phyloP scores from a whole-genome alignment of 1,140 invertebrate genomes.

The Cheumatopsyche charites region DNA sequence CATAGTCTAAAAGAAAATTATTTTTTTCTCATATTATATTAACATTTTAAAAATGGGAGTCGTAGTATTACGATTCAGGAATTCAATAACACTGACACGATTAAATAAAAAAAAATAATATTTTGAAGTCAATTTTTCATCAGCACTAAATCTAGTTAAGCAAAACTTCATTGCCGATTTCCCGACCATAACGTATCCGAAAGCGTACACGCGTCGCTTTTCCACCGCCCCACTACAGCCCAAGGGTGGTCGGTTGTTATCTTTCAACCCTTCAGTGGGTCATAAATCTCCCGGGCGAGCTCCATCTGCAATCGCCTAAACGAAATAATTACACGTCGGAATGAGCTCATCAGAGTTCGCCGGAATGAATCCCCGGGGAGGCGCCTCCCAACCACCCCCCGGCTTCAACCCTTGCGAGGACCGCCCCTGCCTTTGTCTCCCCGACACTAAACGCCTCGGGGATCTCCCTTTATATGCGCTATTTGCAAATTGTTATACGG shows the following conservation, averaged over 20 bases:
- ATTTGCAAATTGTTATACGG: conserved; percentile 40
- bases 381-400: conserved; percentile 28
- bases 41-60: too few relatives aligned
- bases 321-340: conserved; percentile 50
- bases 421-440: not conserved
- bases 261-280: conserved; percentile 46
- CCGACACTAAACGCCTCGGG: conserved; percentile 33
- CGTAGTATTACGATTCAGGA: too few relatives aligned
- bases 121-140: too few relatives aligned
- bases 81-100: too few relatives aligned
- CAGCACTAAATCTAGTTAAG: too few relatives aligned
- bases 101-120: too few relatives aligned
- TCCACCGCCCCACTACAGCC: not conserved
- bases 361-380: conserved; percentile 44
- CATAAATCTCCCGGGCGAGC: conserved; percentile 45
- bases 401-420: conserved; percentile 6
- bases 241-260: conserved; percentile 7
- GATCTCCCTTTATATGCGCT: conserved; percentile 26
- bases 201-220: too few relatives aligned
- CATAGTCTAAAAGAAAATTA: too few relatives aligned
- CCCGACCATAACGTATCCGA: too few relatives aligned
- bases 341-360: conserved; percentile 48
- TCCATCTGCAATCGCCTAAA: conserved; percentile 49
- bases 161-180: too few relatives aligned
- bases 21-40: too few relatives aligned